Evolutionary conservation across 2,888 invertebrate species (phyloP), one percentile per base, ranked within the genome.

Genomic region (Phasia obesa): DNA sequence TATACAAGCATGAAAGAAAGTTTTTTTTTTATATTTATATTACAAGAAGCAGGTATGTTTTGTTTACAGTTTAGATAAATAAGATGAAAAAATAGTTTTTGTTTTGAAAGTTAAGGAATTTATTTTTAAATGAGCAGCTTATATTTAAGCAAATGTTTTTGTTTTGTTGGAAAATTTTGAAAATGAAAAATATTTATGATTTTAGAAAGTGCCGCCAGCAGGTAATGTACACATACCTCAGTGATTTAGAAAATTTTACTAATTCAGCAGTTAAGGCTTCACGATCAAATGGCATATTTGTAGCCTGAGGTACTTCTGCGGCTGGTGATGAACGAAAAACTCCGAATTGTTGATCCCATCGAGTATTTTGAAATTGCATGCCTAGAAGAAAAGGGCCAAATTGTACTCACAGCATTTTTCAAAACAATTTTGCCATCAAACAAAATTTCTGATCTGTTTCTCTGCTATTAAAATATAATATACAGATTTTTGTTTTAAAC

Each of bases 301-400:
- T 87, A 3, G 86, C 71, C 87, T 90, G 92, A 86, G 88, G 93
- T 81, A 87, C 91, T 85, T 88, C 87, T 65, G 91, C 90, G 13
- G 88, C 89, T 0, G 93, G 92, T 35, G 94, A 94, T 55, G 94
- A 93, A 13, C 94, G 93, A 89, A 94, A 95, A 17, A 95, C 93
- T 53, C 94, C 95, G 64, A 94, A 93, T 85, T 94, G 94, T 88
- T 95, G 94, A 86, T 95, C 93, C 89, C 95, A 93, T 87, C 90
- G 88, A 17, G 89, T 87, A 2, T 89, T 87, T 77, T 91, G 90
- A 80, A 89, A 87, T 73, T 90, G 90, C 2, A 89, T 86, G 31
- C 88, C 89, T 89, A 23, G 0, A 19, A 21, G 13, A 15, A n/a
- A 42, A 15, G 2, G n/a, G 42, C 1, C 9, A 11, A 42, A 42